A percentile compares a stretch with the other conserved stretches of the same genome.
Evolutionary conservation across 92 coral and sea anemone species (phyloP).

Genomic region (Umimayanthus chanpuru): DNA sequence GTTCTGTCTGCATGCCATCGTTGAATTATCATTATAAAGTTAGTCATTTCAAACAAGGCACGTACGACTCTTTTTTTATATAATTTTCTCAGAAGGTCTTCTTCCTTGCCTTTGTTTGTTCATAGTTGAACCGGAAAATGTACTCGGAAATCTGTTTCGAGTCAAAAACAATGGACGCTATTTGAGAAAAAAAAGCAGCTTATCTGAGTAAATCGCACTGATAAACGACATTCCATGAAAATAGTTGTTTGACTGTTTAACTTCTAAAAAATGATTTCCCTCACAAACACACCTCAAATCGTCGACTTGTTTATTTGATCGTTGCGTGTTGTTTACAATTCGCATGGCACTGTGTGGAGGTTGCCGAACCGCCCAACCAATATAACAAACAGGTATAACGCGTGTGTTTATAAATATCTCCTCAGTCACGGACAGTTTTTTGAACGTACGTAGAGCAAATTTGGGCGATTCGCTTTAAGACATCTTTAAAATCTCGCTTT

Average conservation of each 20-base stretch:
- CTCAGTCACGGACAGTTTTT: not conserved
- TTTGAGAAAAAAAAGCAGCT: not conserved
- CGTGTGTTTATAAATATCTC: not conserved
- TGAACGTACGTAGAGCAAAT: not conserved
- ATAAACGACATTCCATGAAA: too few species aligned
- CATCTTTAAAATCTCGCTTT: too few species aligned
- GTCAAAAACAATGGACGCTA: not conserved
- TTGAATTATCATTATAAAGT: too few species aligned
- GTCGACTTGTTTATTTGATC: not conserved
- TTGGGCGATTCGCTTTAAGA: not conserved
- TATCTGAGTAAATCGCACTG: not conserved
- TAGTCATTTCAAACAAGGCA: not conserved
- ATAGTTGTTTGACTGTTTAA: too few species aligned
- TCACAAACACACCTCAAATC: not conserved
- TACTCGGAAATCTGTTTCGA: not conserved
- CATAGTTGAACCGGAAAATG: not conserved
- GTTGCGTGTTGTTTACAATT: slow-evolving; percentile 8
- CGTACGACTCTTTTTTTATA: not conserved
- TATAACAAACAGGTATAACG: not conserved
- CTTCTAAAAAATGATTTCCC: not conserved
- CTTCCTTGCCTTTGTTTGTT: not conserved
- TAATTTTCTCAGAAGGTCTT: not conserved
- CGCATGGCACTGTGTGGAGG: not conserved
- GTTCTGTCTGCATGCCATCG: not conserved
- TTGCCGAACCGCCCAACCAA: slow-evolving; percentile 21